Evolutionary conservation across 2,797 vertebrate species (phyloP).

Genomic region (Hydrophis major): DNA sequence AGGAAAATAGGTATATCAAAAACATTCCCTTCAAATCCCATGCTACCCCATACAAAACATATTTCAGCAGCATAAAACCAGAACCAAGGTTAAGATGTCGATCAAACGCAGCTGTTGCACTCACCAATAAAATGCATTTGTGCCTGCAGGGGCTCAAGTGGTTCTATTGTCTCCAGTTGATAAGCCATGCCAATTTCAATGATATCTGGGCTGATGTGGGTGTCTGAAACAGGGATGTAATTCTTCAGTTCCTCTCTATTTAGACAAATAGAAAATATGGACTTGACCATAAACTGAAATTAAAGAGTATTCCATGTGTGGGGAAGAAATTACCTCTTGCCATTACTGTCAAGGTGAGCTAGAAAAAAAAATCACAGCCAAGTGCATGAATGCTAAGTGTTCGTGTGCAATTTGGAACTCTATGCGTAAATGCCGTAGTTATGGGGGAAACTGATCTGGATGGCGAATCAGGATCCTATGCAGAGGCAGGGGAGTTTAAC

Average conservation of each 20-base stretch:
- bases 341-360: background rate
- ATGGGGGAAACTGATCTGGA: background rate
- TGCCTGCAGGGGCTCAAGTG: slow-evolving; percentile 53
- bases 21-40: background rate
- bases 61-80: background rate
- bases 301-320: background rate
- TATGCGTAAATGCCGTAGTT: background rate
- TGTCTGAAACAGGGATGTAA: slow-evolving; percentile 62
- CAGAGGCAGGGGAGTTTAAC: background rate
- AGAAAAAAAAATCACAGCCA: background rate
- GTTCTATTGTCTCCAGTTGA: slow-evolving; percentile 54
- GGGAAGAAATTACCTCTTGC: background rate
- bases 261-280: background rate
- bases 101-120: slow-evolving; percentile 17
- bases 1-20: background rate
- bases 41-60: background rate
- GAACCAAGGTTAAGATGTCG: background rate
- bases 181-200: slow-evolving; percentile 33
- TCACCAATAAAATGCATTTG: slow-evolving; percentile 74
- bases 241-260: slow-evolving; percentile 66
- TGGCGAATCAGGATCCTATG: background rate
- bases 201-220: slow-evolving; percentile 19
- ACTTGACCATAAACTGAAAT: background rate
- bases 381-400: background rate
- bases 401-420: background rate